Evolutionary conservation across 2,888 invertebrate genomes (phyloP).

Genomic region (Fragum sueziense): DNA sequence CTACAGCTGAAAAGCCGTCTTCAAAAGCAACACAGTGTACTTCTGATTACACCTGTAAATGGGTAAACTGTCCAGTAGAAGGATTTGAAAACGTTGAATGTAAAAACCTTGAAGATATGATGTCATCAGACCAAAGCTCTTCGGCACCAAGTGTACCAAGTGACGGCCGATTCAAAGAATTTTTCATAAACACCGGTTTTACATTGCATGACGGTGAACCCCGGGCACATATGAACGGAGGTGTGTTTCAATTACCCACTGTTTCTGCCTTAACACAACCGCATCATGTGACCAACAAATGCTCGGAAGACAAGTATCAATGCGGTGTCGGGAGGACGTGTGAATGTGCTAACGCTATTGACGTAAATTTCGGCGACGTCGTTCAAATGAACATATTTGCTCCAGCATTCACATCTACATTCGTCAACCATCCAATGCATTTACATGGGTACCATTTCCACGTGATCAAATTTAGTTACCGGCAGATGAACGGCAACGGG

Average conservation of each 20-base stretch:
- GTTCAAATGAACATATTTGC: conserved; percentile 38
- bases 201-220: neutral
- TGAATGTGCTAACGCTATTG: conserved; percentile 17
- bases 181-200: conserved; percentile 37
- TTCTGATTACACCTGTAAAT: conserved; percentile 27
- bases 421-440: conserved; percentile 37
- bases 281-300: conserved; percentile 15
- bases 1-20: conserved; percentile 18
- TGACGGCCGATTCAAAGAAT: conserved; percentile 27
- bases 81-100: neutral
- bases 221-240: conserved; percentile 29
- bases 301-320: conserved; percentile 13
- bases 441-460: conserved; percentile 41
- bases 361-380: conserved; percentile 33
- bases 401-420: neutral
- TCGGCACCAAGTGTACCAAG: conserved; percentile 18
- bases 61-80: conserved; percentile 54
- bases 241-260: conserved; percentile 15
- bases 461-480: conserved; percentile 30
- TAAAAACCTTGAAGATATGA: conserved; percentile 9
- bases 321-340: conserved; percentile 32
- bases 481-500: neutral
- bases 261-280: conserved; percentile 44
- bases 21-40: conserved; percentile 31
- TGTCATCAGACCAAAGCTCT: neutral